Evolutionary conservation across 2,888 invertebrate species (phyloP), one percentile per base, ranked within the genome.

Genomic region (Tipula unca): DNA sequence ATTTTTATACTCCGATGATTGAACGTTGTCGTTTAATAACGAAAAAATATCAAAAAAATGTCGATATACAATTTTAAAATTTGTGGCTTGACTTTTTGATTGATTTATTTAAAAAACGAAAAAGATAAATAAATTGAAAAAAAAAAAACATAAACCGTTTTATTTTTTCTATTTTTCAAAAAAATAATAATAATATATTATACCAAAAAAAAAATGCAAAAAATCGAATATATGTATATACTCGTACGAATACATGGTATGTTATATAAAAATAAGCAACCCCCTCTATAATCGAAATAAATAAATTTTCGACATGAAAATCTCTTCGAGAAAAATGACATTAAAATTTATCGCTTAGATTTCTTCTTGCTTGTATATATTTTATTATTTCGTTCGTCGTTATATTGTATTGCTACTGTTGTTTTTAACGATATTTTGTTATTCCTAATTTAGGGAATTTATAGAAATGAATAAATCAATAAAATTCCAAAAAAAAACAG

Each of bases 251-350:
- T 32, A n/a, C n/a, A n/a, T n/a, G n/a, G n/a, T n/a, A n/a, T n/a
- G n/a, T n/a, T n/a, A 32, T 32, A 32, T 5, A 32, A 32, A 69
- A 69, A 4, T 25, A 69, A 25, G 25, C 17, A 54, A 69, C 25
- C 69, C 69, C 69, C 69, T 14, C 1, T n/a, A n/a, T 69, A 69
- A 20, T 69, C 69, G 69, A 69, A 69, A 69, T 69, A 69, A 69
- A 69, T 69, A 69, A 69, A 25, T 69, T 69, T 69, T 69, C 69
- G 69, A 69, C 69, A 69, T 69, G 69, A 69, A 69, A 69, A 69
- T 69, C 69, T 69, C 25, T 25, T 69, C 69, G 69, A 48, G n/a
- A 69, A 25, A 69, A 69, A 69, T 69, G 69, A 25, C 69, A 69
- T 69, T 69, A 69, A 69, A 69, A 69, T 69, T 69, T 69, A 69